Percentiles rank a stretch among this genome's conserved stretches.
These are phyloP conservation scores for Macropis europaea DNA, from an alignment of 2,888 invertebrate species.

Conservation along the genomic window DNA sequence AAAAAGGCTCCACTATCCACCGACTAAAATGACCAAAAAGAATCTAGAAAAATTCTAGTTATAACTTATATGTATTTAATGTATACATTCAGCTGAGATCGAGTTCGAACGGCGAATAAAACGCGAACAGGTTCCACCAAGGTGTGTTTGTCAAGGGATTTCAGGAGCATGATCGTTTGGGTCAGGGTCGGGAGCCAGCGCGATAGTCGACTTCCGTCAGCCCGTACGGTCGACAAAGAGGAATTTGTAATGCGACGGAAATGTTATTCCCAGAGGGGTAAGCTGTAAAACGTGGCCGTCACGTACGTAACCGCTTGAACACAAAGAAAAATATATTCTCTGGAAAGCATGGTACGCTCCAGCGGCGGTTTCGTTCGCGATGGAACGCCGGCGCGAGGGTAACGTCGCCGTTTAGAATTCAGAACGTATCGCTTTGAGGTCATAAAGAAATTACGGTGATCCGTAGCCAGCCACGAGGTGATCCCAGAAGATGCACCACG, in stretches of 20 bases:
- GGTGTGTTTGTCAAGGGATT: constrained; percentile 20
- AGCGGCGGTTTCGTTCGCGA: constrained; percentile 9
- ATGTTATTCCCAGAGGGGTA: constrained; percentile 60
- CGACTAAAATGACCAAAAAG: no score
- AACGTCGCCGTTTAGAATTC: constrained; percentile 34
- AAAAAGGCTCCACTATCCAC: no score
- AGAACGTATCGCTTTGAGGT: constrained; percentile 35
- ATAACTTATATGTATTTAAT: no score
- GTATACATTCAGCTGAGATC: background rate
- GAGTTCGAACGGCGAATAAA: background rate
- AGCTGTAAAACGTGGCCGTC: constrained; percentile 43
- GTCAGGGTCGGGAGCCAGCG: constrained; percentile 56
- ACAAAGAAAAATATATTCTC: constrained; percentile 40
- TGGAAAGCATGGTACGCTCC: constrained; percentile 4
- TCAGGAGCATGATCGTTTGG: constrained; percentile 40
- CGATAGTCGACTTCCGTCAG: constrained; percentile 65
- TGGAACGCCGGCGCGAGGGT: background rate
- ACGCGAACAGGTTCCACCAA: background rate
- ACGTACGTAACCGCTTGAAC: constrained; percentile 36
- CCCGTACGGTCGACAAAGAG: constrained; percentile 61
- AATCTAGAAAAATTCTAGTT: no score
- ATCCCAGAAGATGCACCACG: constrained; percentile 1
- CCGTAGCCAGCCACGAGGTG: background rate
- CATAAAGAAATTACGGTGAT: constrained; percentile 46
- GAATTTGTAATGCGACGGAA: constrained; percentile 66